Evolutionary conservation across 2,797 vertebrate species (phyloP).

Genomic region (Enteromius unitaeniatus): DNA sequence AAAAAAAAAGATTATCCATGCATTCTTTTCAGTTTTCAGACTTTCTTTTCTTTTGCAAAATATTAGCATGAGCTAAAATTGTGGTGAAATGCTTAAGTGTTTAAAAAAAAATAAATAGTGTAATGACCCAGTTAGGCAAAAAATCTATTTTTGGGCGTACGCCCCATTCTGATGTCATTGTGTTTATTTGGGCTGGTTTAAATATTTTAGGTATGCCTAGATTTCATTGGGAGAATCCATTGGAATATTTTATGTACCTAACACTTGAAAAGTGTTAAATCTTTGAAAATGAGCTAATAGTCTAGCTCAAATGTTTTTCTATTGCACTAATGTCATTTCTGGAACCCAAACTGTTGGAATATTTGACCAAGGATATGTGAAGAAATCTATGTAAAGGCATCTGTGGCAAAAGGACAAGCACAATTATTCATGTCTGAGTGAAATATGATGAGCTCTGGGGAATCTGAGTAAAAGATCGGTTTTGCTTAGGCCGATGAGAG

Average conservation of each 20-base stretch:
- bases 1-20: too few species aligned
- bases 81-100: neutral
- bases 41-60: neutral
- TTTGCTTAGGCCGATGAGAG: neutral
- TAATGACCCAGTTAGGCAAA: constrained; percentile 24
- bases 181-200: neutral
- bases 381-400: constrained; percentile 16
- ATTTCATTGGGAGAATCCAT: constrained; percentile 11
- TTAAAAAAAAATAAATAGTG: neutral
- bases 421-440: constrained; percentile 1
- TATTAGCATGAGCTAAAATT: neutral
- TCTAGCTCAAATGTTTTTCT: constrained; percentile 2
- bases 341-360: neutral
- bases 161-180: constrained; percentile 26
- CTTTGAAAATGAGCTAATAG: neutral
- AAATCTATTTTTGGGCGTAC: constrained; percentile 10
- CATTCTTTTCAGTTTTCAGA: neutral
- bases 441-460: constrained; percentile 9
- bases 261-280: too few species aligned
- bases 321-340: neutral
- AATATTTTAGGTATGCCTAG: constrained; percentile 11
- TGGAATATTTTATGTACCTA: neutral
- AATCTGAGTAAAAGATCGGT: neutral
- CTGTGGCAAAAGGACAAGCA: constrained; percentile 5
- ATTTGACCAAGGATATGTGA: neutral